phyloP scores from a whole-genome alignment of 2,888 invertebrate species.

The Rhamnusium bicolor region DNA sequence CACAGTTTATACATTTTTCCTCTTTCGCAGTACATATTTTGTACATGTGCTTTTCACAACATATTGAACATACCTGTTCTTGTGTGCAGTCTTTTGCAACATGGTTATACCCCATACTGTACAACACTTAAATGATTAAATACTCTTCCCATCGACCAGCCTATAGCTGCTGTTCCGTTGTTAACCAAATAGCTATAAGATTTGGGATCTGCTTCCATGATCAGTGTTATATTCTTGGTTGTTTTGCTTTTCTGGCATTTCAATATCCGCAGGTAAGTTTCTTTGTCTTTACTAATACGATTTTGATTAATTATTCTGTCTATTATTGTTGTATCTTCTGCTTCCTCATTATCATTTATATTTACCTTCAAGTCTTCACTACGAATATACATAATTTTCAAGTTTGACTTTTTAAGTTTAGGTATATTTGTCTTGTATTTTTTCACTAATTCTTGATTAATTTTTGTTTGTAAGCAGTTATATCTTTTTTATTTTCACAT shows the following conservation, averaged over 20 bases:
- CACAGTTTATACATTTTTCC: too few species aligned
- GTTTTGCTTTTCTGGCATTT: neutral
- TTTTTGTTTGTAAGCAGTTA: too few species aligned
- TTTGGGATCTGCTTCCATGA: neutral
- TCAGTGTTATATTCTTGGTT: neutral
- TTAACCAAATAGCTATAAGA: neutral
- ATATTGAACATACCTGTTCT: too few species aligned
- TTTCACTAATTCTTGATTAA: too few species aligned
- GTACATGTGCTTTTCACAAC: too few species aligned
- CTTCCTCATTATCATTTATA: neutral
- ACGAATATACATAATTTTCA: neutral
- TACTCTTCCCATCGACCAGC: too few species aligned
- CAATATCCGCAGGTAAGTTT: neutral
- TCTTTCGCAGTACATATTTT: too few species aligned
- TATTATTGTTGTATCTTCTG: neutral
- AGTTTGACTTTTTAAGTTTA: neutral
- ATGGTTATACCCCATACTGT: too few species aligned
- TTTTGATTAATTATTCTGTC: neutral
- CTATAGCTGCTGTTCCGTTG: too few species aligned
- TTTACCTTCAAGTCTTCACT: neutral
- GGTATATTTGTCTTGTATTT: neutral
- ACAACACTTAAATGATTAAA: too few species aligned
- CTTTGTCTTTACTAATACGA: neutral
- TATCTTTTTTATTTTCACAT: too few species aligned
- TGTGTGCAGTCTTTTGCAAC: too few species aligned